Evolutionary conservation across 1,140 invertebrate genomes (phyloP), one percentile per base, ranked within the genome.

Genomic region (Steinernema khuongi): DNA sequence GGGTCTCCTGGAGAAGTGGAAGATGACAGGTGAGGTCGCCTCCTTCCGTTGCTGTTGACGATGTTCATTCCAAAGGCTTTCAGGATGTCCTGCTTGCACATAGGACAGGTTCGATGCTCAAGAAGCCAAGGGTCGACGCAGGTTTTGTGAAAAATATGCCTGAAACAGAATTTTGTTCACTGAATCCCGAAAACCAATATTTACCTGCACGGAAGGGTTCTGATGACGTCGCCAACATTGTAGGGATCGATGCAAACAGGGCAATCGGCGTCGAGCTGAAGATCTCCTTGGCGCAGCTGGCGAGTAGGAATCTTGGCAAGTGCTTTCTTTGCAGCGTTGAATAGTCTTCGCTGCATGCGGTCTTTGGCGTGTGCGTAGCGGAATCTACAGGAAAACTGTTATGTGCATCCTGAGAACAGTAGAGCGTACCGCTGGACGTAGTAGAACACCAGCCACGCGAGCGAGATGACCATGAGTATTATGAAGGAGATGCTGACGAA

Each of bases 401-500:
- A n/a, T n/a, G n/a, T n/a, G n/a, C n/a, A n/a, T n/a, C n/a, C n/a
- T n/a, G 22, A 67, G 29, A 28, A 67, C 17, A 43, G n/a, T 17
- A 43, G 41, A n/a, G n/a, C 74, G 66, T 82, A 82, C 73, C 93
- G 88, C 86, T 95, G 93, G 41, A 95, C 91, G 85, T 95, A 95
- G 87, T 96, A 96, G 87, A 95, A 95, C 22, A 94, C 90, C 1
- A 96, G 89, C 94, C 94, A 96, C 0, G 93, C 92, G 74, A 95
- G 86, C 0, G 92, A 94, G 43, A 95, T 94, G 73, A 95, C 91
- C 92, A 95, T 94, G 68, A 95, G 88, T 50, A 96, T 91, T 76
- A 95, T 94, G 87, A 96, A 96, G 0, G 93, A 94, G 74, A 95
- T 92, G 26, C 93, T 94, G 1, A 96, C 93, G 86, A 96, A 95